Evolutionary conservation across 2,888 invertebrate genomes (phyloP).

Genomic region (Mesoligia furuncula): DNA sequence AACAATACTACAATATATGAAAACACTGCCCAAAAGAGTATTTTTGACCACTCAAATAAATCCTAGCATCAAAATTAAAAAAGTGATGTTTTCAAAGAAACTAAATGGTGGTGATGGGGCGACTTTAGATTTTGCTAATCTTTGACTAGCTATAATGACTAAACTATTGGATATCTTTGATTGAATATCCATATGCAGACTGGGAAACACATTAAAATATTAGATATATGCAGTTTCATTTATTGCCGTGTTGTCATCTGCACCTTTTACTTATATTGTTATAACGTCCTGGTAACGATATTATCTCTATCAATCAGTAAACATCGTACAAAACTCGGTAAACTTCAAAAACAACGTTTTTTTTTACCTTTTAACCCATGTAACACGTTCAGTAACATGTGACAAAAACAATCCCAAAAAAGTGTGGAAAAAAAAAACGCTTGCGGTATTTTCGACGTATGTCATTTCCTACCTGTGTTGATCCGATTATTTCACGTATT

Average conservation of each 20-base stretch:
- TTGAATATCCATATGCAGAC: background rate
- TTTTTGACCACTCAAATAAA: too few species aligned
- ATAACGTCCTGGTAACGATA: background rate
- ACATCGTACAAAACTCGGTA: background rate
- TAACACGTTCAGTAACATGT: slow-evolving; percentile 24
- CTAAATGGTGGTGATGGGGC: too few species aligned
- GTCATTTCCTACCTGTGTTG: slow-evolving; percentile 56
- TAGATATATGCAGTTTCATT: background rate
- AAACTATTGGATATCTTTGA: background rate
- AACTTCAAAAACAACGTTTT: slow-evolving; percentile 25
- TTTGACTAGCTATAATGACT: background rate
- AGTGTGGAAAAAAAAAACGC: slow-evolving; percentile 21
- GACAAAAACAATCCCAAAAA: slow-evolving; percentile 63
- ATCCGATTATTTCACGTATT: slow-evolving; percentile 58
- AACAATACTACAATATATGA: too few species aligned
- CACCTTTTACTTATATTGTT: background rate
- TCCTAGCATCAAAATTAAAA: too few species aligned
- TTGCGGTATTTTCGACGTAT: slow-evolving; percentile 60
- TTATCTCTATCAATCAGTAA: slow-evolving; percentile 1
- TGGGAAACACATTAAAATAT: background rate
- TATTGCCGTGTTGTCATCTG: background rate
- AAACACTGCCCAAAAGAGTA: too few species aligned
- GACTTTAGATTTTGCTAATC: background rate
- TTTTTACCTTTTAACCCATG: slow-evolving; percentile 4
- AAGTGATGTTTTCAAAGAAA: too few species aligned